Evolutionary conservation across 2,888 invertebrate species (phyloP).

Genomic region (Ganaspis brasiliensis): DNA sequence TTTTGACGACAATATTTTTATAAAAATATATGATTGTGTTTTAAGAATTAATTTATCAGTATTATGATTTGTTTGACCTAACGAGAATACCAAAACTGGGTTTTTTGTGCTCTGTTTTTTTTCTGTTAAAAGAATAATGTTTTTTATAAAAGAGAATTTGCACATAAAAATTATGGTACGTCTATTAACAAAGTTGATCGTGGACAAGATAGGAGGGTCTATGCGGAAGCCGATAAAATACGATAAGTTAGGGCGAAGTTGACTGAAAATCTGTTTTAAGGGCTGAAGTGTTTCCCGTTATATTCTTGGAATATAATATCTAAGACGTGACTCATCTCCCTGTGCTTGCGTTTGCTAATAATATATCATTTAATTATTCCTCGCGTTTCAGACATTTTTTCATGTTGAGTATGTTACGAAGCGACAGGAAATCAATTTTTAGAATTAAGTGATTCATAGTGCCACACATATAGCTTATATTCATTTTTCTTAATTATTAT

Average conservation of each 20-base stretch:
- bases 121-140: too few species aligned
- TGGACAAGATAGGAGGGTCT: background rate
- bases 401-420: background rate
- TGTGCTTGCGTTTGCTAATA: background rate
- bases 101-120: too few species aligned
- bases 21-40: too few species aligned
- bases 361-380: background rate
- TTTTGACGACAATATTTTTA: too few species aligned
- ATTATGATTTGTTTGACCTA: too few species aligned
- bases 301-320: background rate
- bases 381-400: background rate
- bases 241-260: constrained; percentile 10
- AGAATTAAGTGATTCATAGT: constrained; percentile 15
- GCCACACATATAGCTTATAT: background rate
- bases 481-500: too few species aligned
- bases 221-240: constrained; percentile 9
- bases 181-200: background rate
- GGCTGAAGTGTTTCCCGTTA: background rate
- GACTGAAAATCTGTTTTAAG: constrained; percentile 18
- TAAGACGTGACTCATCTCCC: constrained; percentile 2
- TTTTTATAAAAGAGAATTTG: too few species aligned
- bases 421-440: background rate
- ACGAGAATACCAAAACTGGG: too few species aligned
- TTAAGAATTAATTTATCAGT: too few species aligned
- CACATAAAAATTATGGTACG: too few species aligned